These are phyloP conservation scores for Tupiocoris notatus DNA, from an alignment of 2,888 invertebrate genomes.

Conservation along the genomic window DNA sequence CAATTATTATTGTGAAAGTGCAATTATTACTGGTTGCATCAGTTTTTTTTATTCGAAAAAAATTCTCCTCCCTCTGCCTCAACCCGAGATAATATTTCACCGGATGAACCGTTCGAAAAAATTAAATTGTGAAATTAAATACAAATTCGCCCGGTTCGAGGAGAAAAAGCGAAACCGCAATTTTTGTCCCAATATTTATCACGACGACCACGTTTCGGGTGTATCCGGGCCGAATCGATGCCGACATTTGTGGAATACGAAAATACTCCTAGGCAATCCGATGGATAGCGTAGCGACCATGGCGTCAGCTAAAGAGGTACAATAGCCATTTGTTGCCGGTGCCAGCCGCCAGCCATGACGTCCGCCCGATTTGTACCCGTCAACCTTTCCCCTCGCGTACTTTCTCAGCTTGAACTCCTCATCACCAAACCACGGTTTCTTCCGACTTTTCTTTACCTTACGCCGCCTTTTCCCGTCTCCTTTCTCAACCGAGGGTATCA, in stretches of 20 bases:
- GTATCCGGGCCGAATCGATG: neutral
- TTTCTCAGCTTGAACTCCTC: neutral
- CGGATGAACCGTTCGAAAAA: no score
- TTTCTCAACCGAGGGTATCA: neutral
- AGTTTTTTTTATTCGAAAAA: no score
- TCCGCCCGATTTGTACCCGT: conserved; percentile 39
- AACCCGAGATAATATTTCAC: no score
- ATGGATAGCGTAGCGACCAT: neutral
- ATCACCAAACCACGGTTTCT: neutral
- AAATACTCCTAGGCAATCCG: neutral
- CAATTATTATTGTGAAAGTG: no score
- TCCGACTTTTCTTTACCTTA: neutral
- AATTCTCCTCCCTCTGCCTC: no score
- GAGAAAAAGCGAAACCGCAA: no score
- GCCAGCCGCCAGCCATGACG: no score
- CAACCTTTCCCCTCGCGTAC: conserved; percentile 25
- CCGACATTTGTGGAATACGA: neutral
- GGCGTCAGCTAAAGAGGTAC: conserved; percentile 13
- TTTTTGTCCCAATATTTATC: no score
- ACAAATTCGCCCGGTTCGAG: no score
- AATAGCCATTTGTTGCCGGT: conserved; percentile 34
- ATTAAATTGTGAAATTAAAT: no score
- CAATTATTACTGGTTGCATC: no score
- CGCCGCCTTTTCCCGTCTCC: neutral
- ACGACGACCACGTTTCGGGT: no score